Evolutionary conservation across 2,888 invertebrate species (phyloP), one percentile per base, ranked within the genome.

Genomic region (Cryptocephalus primarius): DNA sequence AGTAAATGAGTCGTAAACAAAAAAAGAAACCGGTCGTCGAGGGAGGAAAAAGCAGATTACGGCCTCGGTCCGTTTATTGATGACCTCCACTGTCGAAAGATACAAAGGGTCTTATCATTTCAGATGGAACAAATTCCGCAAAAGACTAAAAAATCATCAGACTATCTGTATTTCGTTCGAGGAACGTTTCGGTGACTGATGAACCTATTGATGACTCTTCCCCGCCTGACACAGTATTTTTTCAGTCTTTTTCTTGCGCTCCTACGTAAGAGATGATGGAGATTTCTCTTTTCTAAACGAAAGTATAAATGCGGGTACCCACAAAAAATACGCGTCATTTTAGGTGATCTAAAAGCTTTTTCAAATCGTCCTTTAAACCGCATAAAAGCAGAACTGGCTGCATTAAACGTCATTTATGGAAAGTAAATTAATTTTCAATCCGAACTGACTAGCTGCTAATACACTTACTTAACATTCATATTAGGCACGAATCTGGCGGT

Each of bases 71-170:
- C 64, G 61, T 61, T 69, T 68, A 68, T 68, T 67, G 68, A 69
- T 67, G 68, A 68, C 67, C 67, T 66, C 65, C 22, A 60, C 64
- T 63, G 65, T 64, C 62, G 63, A 65, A 62, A 66, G 66, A 68
- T 67, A 68, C 67, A 67, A 68, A 67, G 65, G 22, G 67, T 66
- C 67, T 69, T 69, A 69, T 69, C 69, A 66, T 62, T 62, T 54
- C 63, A 63, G 65, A 65, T 59, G 63, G 64, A 67, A 66, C 65
- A 67, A 67, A 67, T 67, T 64, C 62, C 58, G 54, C 57, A 55
- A 36, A 53, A 55, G 56, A 58, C 61, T 60, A 62, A 68, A 67
- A 69, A 67, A 69, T 67, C 62, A 67, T 65, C 63, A 22, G 54
- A 59, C 65, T 60, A 65, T 66, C 64, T 63, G 65, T 65, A 60